These are phyloP conservation scores for Bos indicus DNA, from an alignment of 2,113 vertebrate species.

Conservation along the genomic window DNA sequence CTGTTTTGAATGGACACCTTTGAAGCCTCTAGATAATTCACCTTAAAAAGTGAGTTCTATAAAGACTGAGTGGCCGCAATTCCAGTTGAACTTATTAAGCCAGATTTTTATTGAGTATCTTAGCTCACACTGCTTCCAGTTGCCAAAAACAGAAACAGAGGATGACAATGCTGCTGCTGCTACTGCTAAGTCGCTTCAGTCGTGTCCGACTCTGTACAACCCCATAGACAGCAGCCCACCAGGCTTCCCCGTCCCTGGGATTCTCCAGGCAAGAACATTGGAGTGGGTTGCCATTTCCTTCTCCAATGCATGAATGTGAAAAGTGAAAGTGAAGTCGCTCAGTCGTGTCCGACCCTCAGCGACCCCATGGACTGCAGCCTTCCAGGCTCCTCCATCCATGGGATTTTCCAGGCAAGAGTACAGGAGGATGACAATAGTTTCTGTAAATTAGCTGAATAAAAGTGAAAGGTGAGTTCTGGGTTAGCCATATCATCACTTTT, in stretches of 20 bases:
- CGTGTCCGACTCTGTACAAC: rapidly evolving
- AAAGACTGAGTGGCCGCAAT: neutral
- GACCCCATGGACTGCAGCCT: no score
- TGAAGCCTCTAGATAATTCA: neutral
- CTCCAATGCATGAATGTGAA: no score
- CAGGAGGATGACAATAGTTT: neutral
- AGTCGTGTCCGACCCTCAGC: no score
- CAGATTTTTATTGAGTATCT: neutral
- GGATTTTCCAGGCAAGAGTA: no score
- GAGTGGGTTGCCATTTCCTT: no score
- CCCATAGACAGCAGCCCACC: no score
- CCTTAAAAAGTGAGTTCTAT: neutral
- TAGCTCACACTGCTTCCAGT: neutral
- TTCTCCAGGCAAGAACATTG: no score
- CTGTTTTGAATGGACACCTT: neutral
- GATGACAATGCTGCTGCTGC: neutral
- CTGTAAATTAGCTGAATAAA: neutral
- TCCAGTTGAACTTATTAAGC: neutral
- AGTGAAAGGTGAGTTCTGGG: neutral
- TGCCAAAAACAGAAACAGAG: neutral
- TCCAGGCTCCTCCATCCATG: no score
- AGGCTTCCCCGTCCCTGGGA: no score
- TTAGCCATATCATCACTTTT: neutral
- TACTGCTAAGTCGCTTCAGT: no score
- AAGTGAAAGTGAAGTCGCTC: no score